These are phyloP conservation scores for Phasianus colchicus DNA, from an alignment of 2,113 vertebrate genomes.

Conservation along the genomic window DNA sequence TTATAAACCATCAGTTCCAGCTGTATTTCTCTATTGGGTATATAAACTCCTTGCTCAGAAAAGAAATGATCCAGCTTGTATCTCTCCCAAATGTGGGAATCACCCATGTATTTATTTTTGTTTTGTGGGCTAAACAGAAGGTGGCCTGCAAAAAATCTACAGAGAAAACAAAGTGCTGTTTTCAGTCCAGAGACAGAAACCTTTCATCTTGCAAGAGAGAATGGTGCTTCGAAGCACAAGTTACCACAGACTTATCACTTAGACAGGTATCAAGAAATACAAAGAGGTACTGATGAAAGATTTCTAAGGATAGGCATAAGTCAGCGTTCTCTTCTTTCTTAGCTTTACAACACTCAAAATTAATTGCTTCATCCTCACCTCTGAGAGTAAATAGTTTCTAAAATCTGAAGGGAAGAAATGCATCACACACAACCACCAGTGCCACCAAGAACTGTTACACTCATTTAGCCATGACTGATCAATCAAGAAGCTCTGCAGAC, in stretches of 20 bases:
- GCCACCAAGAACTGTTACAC: fast-evolving
- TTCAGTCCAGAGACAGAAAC: not conserved
- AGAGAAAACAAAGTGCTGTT: not conserved
- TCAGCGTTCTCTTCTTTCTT: not conserved
- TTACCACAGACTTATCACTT: not conserved
- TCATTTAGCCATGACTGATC: not conserved
- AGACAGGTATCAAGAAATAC: not conserved
- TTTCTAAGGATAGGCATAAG: not conserved
- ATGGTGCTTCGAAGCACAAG: not conserved
- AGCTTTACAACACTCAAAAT: not conserved
- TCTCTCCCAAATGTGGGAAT: not conserved
- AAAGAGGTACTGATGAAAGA: not conserved
- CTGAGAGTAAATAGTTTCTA: not conserved
- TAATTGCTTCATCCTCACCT: not conserved
- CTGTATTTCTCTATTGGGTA: not conserved
- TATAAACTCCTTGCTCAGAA: not conserved
- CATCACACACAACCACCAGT: not conserved
- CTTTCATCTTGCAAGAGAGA: not conserved
- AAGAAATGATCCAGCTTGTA: not conserved
- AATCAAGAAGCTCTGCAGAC: not conserved
- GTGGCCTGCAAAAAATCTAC: not conserved
- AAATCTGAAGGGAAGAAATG: not conserved
- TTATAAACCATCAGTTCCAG: not conserved
- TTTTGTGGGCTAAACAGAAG: not conserved
- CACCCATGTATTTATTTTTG: not conserved